phyloP scores from a whole-genome alignment of 2,888 invertebrate genomes.

The Drosophila kuntzei region DNA sequence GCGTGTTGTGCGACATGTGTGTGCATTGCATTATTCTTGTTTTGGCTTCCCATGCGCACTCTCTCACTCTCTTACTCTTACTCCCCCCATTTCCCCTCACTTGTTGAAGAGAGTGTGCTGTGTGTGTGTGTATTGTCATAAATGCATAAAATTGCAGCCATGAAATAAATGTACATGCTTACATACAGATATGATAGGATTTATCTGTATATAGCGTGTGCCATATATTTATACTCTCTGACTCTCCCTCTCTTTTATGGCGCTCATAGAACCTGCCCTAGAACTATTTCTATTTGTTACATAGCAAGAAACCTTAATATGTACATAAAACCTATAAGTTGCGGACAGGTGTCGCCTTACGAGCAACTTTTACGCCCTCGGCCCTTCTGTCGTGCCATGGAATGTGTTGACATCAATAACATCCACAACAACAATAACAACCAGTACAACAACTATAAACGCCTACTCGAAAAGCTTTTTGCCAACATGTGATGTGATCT shows the following conservation, averaged over 20 bases:
- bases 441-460: constrained; percentile 27
- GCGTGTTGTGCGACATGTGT: constrained; percentile 68
- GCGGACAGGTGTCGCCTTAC: constrained; percentile 62
- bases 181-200: constrained; percentile 37
- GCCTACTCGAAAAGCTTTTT: constrained; percentile 47
- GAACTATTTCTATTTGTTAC: constrained; percentile 46
- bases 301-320: constrained; percentile 44
- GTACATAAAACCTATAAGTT: constrained; percentile 35
- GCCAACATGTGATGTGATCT: constrained; percentile 43
- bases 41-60: constrained; percentile 60
- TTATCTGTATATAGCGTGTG: constrained; percentile 44
- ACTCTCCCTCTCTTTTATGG: not conserved
- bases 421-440: constrained; percentile 30
- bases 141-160: constrained; percentile 78
- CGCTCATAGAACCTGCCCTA: constrained; percentile 58
- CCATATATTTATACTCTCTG: constrained; percentile 33
- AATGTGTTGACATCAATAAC: constrained; percentile 38
- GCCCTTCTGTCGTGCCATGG: constrained; percentile 40
- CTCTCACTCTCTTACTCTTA: constrained; percentile 39
- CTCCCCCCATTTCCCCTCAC: constrained; percentile 7
- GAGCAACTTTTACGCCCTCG: constrained; percentile 60
- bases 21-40: constrained; percentile 72
- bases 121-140: constrained; percentile 66
- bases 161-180: constrained; percentile 37
- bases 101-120: constrained; percentile 48